Percentiles rank a stretch among this genome's conserved stretches.
Conservation (phyloP, 2,888 invertebrate species). For the Macrophya annulata region DNA sequence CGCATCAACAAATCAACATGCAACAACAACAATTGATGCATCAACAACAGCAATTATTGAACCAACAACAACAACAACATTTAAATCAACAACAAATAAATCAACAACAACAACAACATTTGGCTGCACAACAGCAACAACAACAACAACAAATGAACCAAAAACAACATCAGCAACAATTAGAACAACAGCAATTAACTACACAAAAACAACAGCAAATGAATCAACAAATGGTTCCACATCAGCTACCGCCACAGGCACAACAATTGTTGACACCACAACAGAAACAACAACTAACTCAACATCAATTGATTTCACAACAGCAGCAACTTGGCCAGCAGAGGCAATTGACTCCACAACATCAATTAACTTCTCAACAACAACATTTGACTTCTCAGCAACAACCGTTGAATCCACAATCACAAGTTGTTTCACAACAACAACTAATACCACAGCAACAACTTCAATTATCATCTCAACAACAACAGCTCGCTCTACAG, state of each 20-base stretch:
- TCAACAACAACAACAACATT: constrained; percentile 67
- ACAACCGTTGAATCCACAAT: constrained; percentile 55
- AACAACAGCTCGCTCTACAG: constrained; percentile 64
- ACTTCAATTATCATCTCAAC: constrained; percentile 64
- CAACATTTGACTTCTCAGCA: constrained; percentile 67
- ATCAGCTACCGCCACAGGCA: constrained; percentile 59
- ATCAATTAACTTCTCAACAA: constrained; percentile 66
- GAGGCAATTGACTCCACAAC: constrained; percentile 65
- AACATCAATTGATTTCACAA: constrained; percentile 64
- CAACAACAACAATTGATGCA: constrained; percentile 64
- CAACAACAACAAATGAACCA: constrained; percentile 73
- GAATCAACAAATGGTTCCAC: constrained; percentile 60
- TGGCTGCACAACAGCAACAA: constrained; percentile 69
- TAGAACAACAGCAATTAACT: constrained; percentile 62
- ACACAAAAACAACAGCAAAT: constrained; percentile 61
- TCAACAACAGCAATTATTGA: constrained; percentile 78
- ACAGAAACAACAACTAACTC: constrained; percentile 62
- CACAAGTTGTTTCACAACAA: constrained; percentile 59
- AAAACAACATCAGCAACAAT: constrained; percentile 58
- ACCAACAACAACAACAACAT: constrained; percentile 76
- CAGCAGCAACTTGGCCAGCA: constrained; percentile 69
- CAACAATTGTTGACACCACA: constrained; percentile 57
- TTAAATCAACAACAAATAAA: constrained; percentile 67
- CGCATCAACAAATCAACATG: constrained; percentile 62
- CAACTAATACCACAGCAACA: constrained; percentile 59